A percentile compares a stretch with the other conserved stretches of the same genome.
Conservation (phyloP, 53 echinoderm and acorn worm species). For the Luidia sarsii region DNA sequence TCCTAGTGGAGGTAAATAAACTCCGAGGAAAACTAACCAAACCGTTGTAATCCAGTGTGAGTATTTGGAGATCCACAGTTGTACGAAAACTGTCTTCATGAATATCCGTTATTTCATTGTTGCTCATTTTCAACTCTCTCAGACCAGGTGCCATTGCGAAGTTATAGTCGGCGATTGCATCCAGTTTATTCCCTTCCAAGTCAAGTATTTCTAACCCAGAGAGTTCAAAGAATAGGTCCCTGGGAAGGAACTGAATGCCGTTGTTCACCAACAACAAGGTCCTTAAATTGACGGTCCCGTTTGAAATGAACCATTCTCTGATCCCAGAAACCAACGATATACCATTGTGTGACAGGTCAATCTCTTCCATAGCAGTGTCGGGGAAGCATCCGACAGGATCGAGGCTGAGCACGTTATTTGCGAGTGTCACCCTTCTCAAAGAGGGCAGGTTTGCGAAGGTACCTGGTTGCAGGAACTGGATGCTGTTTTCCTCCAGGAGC, state of each 20-base stretch:
- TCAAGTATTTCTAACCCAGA: not conserved
- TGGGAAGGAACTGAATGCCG: not conserved
- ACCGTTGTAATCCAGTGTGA: constrained; percentile 1
- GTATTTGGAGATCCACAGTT: not conserved
- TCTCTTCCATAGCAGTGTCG: not conserved
- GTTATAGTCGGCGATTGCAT: not conserved
- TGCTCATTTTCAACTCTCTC: not conserved
- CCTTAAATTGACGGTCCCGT: not conserved
- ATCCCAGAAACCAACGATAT: not conserved
- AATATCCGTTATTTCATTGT: constrained; percentile 4
- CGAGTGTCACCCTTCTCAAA: not conserved
- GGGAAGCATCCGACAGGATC: constrained; percentile 25
- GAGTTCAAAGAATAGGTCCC: constrained; percentile 4
- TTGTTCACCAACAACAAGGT: not conserved
- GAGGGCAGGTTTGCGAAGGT: constrained; percentile 7
- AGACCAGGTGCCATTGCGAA: not conserved
- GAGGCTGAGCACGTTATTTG: not conserved
- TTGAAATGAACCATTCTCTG: not conserved
- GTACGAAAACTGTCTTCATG: constrained; percentile 8
- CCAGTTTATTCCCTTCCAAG: constrained; percentile 19
- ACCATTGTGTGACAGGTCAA: constrained; percentile 34
- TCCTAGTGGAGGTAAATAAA: constrained; percentile 8
- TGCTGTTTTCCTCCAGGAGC: not conserved
- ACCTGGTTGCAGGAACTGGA: not conserved
- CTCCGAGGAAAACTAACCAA: not conserved